Percentiles rank a stretch among this genome's conserved stretches.
These are phyloP conservation scores for Drosophila yooni DNA, from an alignment of 2,888 invertebrate species.

Conservation along the genomic window DNA sequence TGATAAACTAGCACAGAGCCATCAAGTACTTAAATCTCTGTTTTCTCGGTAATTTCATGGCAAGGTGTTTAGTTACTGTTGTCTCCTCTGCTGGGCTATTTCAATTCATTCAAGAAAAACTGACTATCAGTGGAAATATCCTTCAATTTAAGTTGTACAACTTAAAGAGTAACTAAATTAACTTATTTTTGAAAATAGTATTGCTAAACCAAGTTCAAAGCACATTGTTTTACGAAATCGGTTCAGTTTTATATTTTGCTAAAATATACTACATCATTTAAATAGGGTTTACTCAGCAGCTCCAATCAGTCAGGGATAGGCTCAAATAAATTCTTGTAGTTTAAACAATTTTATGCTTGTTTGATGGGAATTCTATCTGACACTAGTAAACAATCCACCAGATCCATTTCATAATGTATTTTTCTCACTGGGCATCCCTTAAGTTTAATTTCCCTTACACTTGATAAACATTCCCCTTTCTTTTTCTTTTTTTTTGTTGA, in stretches of 20 bases:
- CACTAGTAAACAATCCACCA: neutral
- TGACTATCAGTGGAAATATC: neutral
- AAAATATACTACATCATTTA: neutral
- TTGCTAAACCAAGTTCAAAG: neutral
- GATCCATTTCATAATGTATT: neutral
- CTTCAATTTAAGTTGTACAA: neutral
- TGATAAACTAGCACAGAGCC: conserved; percentile 40
- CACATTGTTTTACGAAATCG: neutral
- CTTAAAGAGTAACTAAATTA: neutral
- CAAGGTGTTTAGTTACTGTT: conserved; percentile 30
- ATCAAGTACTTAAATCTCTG: conserved; percentile 46
- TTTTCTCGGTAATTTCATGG: conserved; percentile 42
- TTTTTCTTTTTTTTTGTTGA: neutral
- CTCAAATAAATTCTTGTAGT: neutral
- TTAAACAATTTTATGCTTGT: neutral
- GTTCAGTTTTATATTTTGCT: neutral
- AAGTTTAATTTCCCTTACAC: neutral
- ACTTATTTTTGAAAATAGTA: neutral
- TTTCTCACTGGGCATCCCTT: neutral
- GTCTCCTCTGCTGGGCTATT: neutral
- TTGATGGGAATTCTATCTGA: neutral
- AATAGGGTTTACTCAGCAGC: neutral
- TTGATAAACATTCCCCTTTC: conserved; percentile 1
- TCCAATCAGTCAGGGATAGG: neutral
- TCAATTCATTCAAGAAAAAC: neutral